Base-by-base conservation (phyloP, 2,888 invertebrate genomes). In the Phalera bucephala region DNA sequence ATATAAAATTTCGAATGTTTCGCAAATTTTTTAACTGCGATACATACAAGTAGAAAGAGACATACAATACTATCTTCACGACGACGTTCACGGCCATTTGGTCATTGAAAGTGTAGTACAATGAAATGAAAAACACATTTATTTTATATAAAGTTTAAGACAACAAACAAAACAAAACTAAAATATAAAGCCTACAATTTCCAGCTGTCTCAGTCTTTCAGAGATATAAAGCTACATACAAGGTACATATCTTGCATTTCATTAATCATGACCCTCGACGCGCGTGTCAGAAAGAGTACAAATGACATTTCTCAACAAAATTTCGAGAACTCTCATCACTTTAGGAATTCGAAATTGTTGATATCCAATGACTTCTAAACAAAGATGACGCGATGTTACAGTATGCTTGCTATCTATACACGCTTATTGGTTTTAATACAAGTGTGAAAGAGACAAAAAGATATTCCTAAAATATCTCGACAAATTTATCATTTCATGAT, bases 301-400 rank as follows among this genome's bases (percentile, higher is more conserved):
- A 72, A 68, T 69, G 51, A 77, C 60, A 79, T 81, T 78, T 82
- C 82, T 80, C 83, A 80, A 78, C 69, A 65, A 67, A 78, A 77
- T 76, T 80, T 75, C 54, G 72, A 77, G 71, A 70, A 74, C 67
- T 63, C 67, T 64, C 66, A 69, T 57, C 58, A 52, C 68, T 64
- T 70, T 65, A 64, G 67, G 65, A 72, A 72, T 72, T 74, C 70
- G 56, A 72, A 77, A 74, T 17, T 64, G 62, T 67, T 64, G 64
- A 49, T 65, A 57, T 60, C 63, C 67, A 71, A 77, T 79, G 75
- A 81, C 72, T 81, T 77, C 75, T 80, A 80, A 80, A 86, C 80
- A 85, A 87, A 86, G 84, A 86, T 85, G 82, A 81, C 80, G 79
- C 78, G 76, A 80, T 77, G 72, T 67, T n/a, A 71, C 60, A 66